phyloP scores from a whole-genome alignment of 92 coral and sea anemone species.

The Palythoa grandis region DNA sequence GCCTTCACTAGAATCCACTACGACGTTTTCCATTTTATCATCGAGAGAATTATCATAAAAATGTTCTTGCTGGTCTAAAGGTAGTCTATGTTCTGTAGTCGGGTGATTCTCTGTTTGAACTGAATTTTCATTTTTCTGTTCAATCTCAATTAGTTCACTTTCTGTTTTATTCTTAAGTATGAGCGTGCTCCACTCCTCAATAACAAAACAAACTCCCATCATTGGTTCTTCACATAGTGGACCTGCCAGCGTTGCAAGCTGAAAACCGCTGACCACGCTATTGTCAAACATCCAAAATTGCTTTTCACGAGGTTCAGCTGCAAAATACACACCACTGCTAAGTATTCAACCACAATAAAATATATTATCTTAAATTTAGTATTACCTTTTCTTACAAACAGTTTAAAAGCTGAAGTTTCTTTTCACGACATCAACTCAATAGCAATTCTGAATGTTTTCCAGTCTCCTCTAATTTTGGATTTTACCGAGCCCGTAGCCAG shows the following conservation, averaged over 20 bases:
- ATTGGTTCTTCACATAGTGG: constrained; percentile 97
- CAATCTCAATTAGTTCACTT: background rate
- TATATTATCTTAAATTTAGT: no score
- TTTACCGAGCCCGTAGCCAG: no score
- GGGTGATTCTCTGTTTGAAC: background rate
- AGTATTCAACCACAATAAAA: background rate
- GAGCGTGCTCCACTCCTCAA: constrained; percentile 69
- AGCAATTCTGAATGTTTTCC: no score
- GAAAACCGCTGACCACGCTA: constrained; percentile 94
- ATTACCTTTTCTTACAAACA: no score
- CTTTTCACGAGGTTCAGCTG: constrained; percentile 34
- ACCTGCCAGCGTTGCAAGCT: constrained; percentile 87
- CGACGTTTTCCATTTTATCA: background rate
- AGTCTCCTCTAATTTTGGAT: no score
- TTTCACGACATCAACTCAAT: no score
- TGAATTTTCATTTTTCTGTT: background rate
- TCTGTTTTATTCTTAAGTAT: constrained; percentile 1
- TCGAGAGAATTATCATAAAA: background rate
- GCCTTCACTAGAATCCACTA: background rate
- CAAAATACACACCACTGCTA: background rate
- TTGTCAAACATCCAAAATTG: constrained; percentile 81
- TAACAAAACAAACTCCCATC: constrained; percentile 95
- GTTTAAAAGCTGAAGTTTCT: no score
- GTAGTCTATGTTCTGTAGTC: background rate
- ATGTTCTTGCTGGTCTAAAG: background rate